These are phyloP conservation scores for Dryobota labecula DNA, from an alignment of 2,888 invertebrate genomes.

Conservation along the genomic window DNA sequence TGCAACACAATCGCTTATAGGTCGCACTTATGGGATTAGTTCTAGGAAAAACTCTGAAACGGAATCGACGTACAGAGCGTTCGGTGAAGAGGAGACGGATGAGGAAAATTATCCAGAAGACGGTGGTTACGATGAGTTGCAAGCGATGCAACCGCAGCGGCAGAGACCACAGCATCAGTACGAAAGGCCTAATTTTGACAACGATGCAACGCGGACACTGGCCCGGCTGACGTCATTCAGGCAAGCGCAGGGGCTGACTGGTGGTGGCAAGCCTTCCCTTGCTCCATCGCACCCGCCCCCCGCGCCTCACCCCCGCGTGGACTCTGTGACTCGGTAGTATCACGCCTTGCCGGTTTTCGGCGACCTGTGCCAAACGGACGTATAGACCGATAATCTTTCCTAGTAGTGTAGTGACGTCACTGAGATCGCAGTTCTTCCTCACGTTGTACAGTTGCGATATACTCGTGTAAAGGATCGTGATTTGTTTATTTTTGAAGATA, in stretches of 20 bases:
- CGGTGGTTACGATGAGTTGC: slow-evolving; percentile 85
- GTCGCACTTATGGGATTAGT: slow-evolving; percentile 84
- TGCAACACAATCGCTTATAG: slow-evolving; percentile 85
- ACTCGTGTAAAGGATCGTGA: slow-evolving; percentile 61
- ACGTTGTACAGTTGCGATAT: slow-evolving; percentile 63
- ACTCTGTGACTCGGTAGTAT: slow-evolving; percentile 89
- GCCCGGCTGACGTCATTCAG: slow-evolving; percentile 86
- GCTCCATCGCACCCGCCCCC: slow-evolving; percentile 84
- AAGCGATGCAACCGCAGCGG: slow-evolving; percentile 84
- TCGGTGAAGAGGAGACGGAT: slow-evolving; percentile 86
- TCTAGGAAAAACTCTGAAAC: slow-evolving; percentile 87
- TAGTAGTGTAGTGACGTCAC: slow-evolving; percentile 78
- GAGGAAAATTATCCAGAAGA: slow-evolving; percentile 86
- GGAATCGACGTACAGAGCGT: slow-evolving; percentile 86
- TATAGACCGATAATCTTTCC: slow-evolving; percentile 78
- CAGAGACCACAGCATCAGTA: slow-evolving; percentile 86
- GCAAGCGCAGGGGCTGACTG: slow-evolving; percentile 79
- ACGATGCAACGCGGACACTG: slow-evolving; percentile 81
- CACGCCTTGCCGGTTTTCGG: slow-evolving; percentile 89
- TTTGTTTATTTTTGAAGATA: slow-evolving; percentile 41
- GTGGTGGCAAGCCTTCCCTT: slow-evolving; percentile 75
- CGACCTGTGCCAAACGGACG: slow-evolving; percentile 90
- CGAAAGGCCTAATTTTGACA: slow-evolving; percentile 88
- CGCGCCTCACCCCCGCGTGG: slow-evolving; percentile 83
- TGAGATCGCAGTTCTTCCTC: slow-evolving; percentile 84